Base-by-base conservation (phyloP, 92 coral and sea anemone species). In the Phenganax subtilis region DNA sequence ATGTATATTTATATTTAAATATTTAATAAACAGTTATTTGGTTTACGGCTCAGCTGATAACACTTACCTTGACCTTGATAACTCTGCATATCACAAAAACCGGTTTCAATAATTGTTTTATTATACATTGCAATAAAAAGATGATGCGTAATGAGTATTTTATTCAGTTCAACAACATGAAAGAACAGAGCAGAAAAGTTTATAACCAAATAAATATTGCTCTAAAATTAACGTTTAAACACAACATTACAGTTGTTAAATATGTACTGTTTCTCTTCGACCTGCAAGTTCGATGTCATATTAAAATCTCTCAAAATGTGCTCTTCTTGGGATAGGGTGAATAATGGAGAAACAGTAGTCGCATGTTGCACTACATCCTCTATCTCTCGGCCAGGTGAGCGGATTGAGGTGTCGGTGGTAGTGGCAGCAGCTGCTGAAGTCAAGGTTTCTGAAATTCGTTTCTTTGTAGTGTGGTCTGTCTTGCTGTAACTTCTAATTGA, bases 401-500 rank as follows among this genome's bases (percentile, higher is more conserved):
- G 12, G 16, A 4, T 11, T 58, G 63, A 25, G 20, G 12, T 0
- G 65, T 59, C 65, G 65, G 20, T 59, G 65, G 47, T 71, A 3
- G 76, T 37, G 47, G 47, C 57, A 0, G 77, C 14, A 51, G 77
- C 51, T 72, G 77, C 77, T 10, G 77, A 51, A 6, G 77, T 54
- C 77, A 37, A 72, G 57, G 77, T 72, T 52, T 68, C 84, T 55
- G 77, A 81, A 25, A 69, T 81, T 30, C 84, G 72, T 56, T 57
- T 81, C 64, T 81, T 81, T 53, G 77, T 51, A 29, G 84, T 44
- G 3, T 81, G n/a, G 63, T 66, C 77, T 10, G 77, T 47, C 69
- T 81, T 81, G 84, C 84, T 80, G 76, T 80, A 6, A 55, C 57
- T 55, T 54, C 84, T 14, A 59, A 30, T 80, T 3, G 80, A 81